Evolutionary conservation across 1,140 invertebrate genomes (phyloP).

Genomic region (Musca vetustissima): DNA sequence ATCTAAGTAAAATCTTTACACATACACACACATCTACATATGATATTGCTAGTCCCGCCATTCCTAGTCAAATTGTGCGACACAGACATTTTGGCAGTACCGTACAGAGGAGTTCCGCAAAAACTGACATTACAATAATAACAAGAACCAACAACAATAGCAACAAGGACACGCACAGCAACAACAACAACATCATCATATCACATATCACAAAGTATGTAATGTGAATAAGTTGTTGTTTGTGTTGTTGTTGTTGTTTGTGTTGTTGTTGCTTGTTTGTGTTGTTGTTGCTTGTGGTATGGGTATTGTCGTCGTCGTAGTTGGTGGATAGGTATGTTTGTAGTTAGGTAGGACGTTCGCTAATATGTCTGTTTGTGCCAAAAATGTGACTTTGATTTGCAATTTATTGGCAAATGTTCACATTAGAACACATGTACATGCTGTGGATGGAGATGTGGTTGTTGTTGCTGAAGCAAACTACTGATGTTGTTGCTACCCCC

Average conservation of each 20-base stretch:
- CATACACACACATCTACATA: too few relatives aligned
- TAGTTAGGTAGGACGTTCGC: conserved; percentile 15
- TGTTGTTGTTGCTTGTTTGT: too few relatives aligned
- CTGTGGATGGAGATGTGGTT: neutral
- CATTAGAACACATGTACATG: conserved; percentile 9
- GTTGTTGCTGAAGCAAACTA: neutral
- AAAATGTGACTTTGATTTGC: conserved; percentile 28
- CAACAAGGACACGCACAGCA: neutral
- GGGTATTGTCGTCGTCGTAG: neutral
- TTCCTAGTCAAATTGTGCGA: too few relatives aligned
- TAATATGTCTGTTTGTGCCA: conserved; percentile 24
- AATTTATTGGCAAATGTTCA: conserved; percentile 23
- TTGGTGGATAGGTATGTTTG: neutral
- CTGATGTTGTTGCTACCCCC: neutral
- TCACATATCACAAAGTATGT: conserved; percentile 2
- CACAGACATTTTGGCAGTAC: too few relatives aligned
- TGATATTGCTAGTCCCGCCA: too few relatives aligned
- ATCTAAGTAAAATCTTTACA: too few relatives aligned
- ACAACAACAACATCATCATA: conserved; percentile 17
- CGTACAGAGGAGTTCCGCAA: too few relatives aligned
- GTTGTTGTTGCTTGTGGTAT: neutral
- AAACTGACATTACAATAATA: neutral
- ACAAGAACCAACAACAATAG: neutral
- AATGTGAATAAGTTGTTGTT: neutral
- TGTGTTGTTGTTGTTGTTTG: too few relatives aligned